Conservation (phyloP, 1,140 invertebrate species). For the Pachypeltis micranthus region DNA sequence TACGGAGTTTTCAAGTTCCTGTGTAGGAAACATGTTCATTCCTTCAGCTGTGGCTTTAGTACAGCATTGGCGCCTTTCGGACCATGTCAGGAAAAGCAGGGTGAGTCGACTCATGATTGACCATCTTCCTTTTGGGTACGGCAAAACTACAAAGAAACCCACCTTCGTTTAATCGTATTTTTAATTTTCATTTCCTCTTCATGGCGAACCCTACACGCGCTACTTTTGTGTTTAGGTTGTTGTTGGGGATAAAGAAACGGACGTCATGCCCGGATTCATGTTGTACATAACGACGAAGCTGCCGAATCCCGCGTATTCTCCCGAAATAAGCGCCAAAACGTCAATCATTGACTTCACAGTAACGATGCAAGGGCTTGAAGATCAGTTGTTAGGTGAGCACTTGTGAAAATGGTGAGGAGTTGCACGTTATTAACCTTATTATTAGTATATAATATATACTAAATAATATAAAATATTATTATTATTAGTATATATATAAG, state of each 20-base stretch:
- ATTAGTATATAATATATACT: not conserved
- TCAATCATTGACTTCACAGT: slow-evolving; percentile 97
- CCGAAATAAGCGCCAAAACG: slow-evolving; percentile 90
- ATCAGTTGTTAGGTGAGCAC: slow-evolving; percentile 69
- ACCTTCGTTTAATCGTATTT: too few species aligned
- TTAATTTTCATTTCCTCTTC: too few species aligned
- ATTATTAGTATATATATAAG: not conserved
- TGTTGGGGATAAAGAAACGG: slow-evolving; percentile 90
- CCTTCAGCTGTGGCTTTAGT: too few species aligned
- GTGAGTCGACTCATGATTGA: too few species aligned
- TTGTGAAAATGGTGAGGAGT: too few species aligned
- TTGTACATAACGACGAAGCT: slow-evolving; percentile 93
- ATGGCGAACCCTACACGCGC: too few species aligned
- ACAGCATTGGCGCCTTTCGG: too few species aligned
- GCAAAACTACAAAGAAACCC: too few species aligned
- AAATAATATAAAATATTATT: not conserved
- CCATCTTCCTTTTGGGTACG: too few species aligned
- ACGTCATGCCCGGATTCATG: slow-evolving; percentile 91
- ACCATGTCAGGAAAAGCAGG: too few species aligned
- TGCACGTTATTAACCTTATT: not conserved
- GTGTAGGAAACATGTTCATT: too few species aligned
- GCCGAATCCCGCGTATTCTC: slow-evolving; percentile 89
- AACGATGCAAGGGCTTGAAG: slow-evolving; percentile 90
- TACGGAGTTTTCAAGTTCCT: too few species aligned
- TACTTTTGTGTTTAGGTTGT: slow-evolving; percentile 42